phyloP scores from a whole-genome alignment of 2,888 invertebrate species.

The Metopia argyrocephala region DNA sequence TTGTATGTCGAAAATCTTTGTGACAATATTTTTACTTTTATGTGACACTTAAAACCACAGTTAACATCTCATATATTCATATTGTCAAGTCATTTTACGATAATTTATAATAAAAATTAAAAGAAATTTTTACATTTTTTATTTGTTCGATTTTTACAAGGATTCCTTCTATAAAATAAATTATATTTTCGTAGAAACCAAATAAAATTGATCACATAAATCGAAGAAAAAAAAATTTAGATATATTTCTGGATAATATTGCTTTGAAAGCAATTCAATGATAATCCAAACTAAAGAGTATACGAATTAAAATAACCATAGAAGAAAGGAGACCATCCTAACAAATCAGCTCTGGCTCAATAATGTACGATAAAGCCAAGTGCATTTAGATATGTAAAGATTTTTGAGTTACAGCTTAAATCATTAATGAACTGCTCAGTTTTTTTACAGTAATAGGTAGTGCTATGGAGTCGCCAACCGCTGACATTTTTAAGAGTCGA shows the following conservation, averaged over 20 bases:
- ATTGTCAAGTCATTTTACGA: conserved; percentile 59
- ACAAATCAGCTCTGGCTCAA: no score
- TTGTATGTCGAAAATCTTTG: conserved; percentile 19
- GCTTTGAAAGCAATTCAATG: neutral
- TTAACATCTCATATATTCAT: conserved; percentile 3
- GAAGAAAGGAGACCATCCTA: no score
- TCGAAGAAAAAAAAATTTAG: no score
- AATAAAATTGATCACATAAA: neutral
- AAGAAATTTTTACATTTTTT: neutral
- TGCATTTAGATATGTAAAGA: no score
- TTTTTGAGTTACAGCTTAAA: no score
- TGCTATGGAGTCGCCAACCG: no score
- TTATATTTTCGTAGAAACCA: neutral
- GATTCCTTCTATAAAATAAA: neutral
- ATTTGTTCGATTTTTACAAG: neutral
- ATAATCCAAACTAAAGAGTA: no score
- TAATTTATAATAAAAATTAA: conserved; percentile 56
- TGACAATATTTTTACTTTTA: conserved; percentile 34
- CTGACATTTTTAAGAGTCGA: no score
- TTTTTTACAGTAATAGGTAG: no score
- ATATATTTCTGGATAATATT: neutral
- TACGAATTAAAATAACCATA: no score
- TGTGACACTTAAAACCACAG: conserved; percentile 19
- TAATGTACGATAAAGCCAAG: no score
- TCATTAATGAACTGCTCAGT: no score